Base-by-base conservation (phyloP, 2,113 vertebrate species). In the Urocynchramus pylzowi region DNA sequence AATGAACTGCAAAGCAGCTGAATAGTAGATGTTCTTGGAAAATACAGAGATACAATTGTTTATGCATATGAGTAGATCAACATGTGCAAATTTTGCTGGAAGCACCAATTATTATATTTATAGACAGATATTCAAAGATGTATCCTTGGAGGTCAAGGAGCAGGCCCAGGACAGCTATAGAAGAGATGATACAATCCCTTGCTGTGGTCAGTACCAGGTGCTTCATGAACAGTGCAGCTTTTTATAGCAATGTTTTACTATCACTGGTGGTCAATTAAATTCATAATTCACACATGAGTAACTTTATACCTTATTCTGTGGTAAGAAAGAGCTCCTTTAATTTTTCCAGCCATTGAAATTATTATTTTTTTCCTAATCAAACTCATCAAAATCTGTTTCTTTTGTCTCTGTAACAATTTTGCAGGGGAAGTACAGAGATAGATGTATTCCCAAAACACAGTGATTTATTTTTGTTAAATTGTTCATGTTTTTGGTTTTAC, bases 1-100 rank as follows among this genome's bases (percentile, higher is more conserved):
- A 94, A 88, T 80, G 71, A 91, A 90, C 89, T 90, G 33, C 73
- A 61, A 20, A 70, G 79, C 10, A 22, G 47, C 41, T 64, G 54
- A 93, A 74, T 21, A 49, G 52, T 63, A 11, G 31, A 44, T 17
- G 21, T 21, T 86, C 76, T 80, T 50, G 49, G 42, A 87, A 93
- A 93, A 79, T 20, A 60, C 6, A 71, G 54, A 54, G 28, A 7
- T 39, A 27, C 4, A 26, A 9, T 31, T 79, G 17, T 68, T 92
- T 68, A 42, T 52, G n/a, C 12, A 15, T 60, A 24, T 70, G 53
- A 19, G 7, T 41, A 14, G 49, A 41, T 71, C 52, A 28, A 26
- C 49, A 70, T 17, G 9, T 37, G 28, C 13, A 41, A 39, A 41
- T 81, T 39, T n/a, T 56, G 42, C 45, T 81, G 52, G 13, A 54